Percentiles rank a stretch among this genome's conserved stretches.
These are phyloP conservation scores for Arion vulgaris DNA, from an alignment of 1,140 invertebrate species.

Conservation along the genomic window DNA sequence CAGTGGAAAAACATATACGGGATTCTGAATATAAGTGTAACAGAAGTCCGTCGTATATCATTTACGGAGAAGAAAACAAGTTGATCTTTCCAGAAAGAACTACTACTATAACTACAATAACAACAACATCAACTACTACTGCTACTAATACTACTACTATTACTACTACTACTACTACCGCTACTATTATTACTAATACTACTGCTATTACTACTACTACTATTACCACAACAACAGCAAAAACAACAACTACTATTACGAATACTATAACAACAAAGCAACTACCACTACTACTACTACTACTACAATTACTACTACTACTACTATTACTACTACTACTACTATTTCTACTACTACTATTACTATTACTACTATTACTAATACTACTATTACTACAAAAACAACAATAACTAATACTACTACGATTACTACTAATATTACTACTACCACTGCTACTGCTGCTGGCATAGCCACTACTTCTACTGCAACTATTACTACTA, in stretches of 20 bases:
- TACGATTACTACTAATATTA: background rate
- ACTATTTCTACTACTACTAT: background rate
- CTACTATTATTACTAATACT: slow-evolving; percentile 6
- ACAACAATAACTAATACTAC: background rate
- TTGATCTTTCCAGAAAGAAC: too few relatives aligned
- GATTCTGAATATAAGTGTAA: too few relatives aligned
- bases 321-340: background rate
- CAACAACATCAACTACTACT: slow-evolving; percentile 23
- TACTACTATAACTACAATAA: background rate
- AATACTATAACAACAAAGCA: slow-evolving; percentile 3
- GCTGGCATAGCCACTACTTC: background rate
- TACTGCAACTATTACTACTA: slow-evolving; percentile 28
- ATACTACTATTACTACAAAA: background rate
- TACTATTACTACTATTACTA: background rate
- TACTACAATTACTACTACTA: slow-evolving; percentile 8
- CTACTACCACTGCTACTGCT: background rate
- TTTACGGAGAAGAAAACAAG: too few relatives aligned
- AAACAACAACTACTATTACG: background rate
- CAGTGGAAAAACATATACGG: too few relatives aligned
- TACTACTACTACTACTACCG: slow-evolving; percentile 37
- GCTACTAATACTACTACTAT: slow-evolving; percentile 25
- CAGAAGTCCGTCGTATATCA: too few relatives aligned
- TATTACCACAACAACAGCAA: background rate
- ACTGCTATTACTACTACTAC: background rate
- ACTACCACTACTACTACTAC: slow-evolving; percentile 29